phyloP scores from a whole-genome alignment of 1,140 invertebrate species.

The Matsumurasca onukii region DNA sequence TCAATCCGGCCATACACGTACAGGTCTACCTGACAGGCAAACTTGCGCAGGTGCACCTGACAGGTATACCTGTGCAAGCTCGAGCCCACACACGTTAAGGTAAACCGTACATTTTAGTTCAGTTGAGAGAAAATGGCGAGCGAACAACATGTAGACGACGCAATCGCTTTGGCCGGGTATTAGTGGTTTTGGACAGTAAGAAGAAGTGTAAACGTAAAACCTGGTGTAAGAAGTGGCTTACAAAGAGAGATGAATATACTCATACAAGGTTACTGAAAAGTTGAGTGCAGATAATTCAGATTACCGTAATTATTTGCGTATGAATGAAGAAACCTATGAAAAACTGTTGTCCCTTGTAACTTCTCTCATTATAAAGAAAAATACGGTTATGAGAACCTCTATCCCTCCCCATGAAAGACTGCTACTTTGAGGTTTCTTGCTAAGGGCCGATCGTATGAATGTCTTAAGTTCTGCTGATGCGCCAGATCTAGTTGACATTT shows the following conservation, averaged over 20 bases:
- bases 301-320: conserved; percentile 32
- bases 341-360: conserved; percentile 30
- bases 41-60: conserved; percentile 29
- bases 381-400: conserved; percentile 21
- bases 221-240: conserved; percentile 29
- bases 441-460: too few species aligned
- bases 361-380: conserved; percentile 27
- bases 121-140: too few species aligned
- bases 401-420: conserved; percentile 13
- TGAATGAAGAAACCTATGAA: conserved; percentile 30
- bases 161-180: conserved; percentile 25
- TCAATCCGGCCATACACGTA: neutral
- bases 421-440: too few species aligned
- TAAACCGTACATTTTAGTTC: too few species aligned
- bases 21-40: neutral
- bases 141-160: conserved; percentile 19
- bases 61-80: too few species aligned
- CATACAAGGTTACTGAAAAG: conserved; percentile 9
- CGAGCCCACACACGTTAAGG: too few species aligned
- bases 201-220: conserved; percentile 9
- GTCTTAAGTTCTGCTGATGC: conserved; percentile 41
- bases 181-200: too few species aligned
- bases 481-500: conserved; percentile 39
- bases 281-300: conserved; percentile 17
- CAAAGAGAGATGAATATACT: too few species aligned